Base-by-base conservation (phyloP, 1,140 invertebrate species). In the Callitettix versicolor region DNA sequence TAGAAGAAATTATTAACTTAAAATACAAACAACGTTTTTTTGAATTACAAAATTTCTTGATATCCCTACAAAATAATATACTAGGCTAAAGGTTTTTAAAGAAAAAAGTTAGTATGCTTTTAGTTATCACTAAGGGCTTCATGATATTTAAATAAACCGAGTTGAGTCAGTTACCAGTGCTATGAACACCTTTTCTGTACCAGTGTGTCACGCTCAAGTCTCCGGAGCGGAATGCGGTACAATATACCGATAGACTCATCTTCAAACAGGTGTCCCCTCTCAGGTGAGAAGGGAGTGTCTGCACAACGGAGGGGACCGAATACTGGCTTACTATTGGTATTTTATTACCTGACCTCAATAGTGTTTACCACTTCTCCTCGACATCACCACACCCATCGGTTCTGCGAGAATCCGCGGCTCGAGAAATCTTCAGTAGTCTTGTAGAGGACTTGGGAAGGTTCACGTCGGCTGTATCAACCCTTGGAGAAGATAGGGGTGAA, bases 321-420 rank as follows among this genome's bases (percentile, higher is more conserved):
- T 14, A 15, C 30, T 9, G 26, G 15, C n/a, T 22, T 51, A 17
- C 48, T 18, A 51, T 51, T 51, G 48, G 48, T 30, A 22, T 2
- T 14, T 12, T 48, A 22, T 30, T 26, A 48, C 46, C 48, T 51
- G 48, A 51, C 48, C 48, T 51, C 48, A 51, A 51, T 51, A 36
- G 2, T 17, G 3, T 30, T 38, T 36, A 17, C 48, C 46, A 30
- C 48, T 38, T 18, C 33, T 18, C 48, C 9, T 4, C 1, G 2
- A 4, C 12, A 2, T 2, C 48, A 36, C 30, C 30, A 15, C 48
- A 12, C 48, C 48, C 33, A 22, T 21, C 20, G 18, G 2, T 15
- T 21, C 6, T 30, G 26, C 26, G 26, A 30, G 26, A 30, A 30
- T 30, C 26, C 26, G 26, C 26, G 26, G 26, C 3, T 30, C 26